Conservation (phyloP, 2,113 vertebrate species). For the Phalacrocorax pelagicus region DNA sequence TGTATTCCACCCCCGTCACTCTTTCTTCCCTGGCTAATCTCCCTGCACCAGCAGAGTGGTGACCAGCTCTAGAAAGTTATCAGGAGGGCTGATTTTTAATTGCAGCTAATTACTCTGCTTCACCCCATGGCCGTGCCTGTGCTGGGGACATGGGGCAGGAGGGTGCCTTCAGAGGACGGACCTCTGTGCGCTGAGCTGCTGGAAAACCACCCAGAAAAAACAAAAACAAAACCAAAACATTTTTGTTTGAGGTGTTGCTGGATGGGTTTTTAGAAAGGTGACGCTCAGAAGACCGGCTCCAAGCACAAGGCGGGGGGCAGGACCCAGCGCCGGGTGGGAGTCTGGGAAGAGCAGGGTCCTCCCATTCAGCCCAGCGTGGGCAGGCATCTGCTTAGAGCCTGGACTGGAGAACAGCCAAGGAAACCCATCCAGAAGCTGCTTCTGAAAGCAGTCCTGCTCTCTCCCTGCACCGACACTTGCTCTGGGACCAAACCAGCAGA, state of each 20-base stretch:
- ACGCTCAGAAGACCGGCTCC: neutral
- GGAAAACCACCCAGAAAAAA: neutral
- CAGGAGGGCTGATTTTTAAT: neutral
- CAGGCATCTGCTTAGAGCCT: neutral
- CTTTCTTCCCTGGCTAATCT: neutral
- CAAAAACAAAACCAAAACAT: no score
- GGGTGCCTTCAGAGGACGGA: neutral
- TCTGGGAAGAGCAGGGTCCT: neutral
- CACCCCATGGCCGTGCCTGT: no score
- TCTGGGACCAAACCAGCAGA: neutral
- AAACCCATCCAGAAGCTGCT: neutral
- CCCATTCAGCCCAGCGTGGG: fast-evolving
- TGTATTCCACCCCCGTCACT: neutral
- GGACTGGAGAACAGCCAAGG: neutral
- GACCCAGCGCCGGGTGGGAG: neutral
- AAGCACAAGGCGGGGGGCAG: neutral
- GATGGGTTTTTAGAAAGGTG: neutral
- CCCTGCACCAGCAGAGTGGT: neutral
- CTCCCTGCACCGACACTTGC: fast-evolving
- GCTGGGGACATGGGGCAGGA: neutral
- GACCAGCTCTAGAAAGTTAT: neutral
- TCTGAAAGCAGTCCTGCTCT: neutral
- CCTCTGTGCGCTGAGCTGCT: neutral
- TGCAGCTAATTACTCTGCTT: neutral
- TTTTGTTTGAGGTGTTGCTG: neutral